Conservation (phyloP, 2,113 vertebrate species). For the Cochlearius cochlearius region DNA sequence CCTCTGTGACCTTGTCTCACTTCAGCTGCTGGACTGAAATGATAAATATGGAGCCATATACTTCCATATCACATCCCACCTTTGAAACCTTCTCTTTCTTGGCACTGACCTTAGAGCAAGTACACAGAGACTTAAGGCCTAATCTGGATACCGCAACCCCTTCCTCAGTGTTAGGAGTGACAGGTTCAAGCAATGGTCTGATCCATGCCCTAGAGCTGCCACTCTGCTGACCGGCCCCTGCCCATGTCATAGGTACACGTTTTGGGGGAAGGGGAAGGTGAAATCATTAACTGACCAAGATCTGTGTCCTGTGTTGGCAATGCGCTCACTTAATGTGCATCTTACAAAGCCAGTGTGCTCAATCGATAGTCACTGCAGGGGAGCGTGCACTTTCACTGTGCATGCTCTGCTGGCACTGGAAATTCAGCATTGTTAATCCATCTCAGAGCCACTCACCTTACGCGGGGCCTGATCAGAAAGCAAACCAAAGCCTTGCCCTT, state of each 20-base stretch:
- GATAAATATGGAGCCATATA: background rate
- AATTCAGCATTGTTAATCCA: background rate
- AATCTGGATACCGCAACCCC: background rate
- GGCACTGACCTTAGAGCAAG: background rate
- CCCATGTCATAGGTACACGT: rapidly evolving
- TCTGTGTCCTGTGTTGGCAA: background rate
- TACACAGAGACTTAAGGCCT: background rate
- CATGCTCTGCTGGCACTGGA: background rate
- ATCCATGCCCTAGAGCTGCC: background rate
- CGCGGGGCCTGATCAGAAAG: background rate
- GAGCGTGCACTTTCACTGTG: background rate
- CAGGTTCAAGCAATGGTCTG: background rate
- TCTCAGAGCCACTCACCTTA: background rate
- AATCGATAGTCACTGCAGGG: background rate
- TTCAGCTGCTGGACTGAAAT: background rate
- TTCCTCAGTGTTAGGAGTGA: background rate
- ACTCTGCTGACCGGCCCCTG: background rate
- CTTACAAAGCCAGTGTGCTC: background rate
- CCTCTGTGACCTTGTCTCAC: background rate
- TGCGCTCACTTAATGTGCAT: background rate
- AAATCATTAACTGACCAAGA: background rate
- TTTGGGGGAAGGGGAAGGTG: background rate
- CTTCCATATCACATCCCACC: background rate
- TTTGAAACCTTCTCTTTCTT: background rate
- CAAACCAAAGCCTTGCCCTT: constrained; percentile 1